phyloP scores from a whole-genome alignment of 1,140 invertebrate species.

The Drosophila nigromelanica region DNA sequence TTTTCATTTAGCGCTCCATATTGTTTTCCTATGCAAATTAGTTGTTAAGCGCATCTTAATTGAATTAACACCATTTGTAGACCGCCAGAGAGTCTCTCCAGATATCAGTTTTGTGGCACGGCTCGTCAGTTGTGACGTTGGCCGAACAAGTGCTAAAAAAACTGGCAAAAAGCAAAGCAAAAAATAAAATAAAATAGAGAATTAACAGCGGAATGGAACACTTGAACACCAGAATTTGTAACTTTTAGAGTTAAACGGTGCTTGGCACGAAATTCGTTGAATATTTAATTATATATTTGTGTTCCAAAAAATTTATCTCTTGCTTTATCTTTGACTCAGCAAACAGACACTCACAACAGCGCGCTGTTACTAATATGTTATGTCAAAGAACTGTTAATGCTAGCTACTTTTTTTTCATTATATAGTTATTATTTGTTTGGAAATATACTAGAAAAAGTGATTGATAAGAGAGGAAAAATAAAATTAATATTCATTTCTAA shows the following conservation, averaged over 20 bases:
- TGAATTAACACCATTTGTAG: conserved; percentile 68
- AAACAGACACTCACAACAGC: too few relatives aligned
- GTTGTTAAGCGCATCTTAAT: conserved; percentile 70
- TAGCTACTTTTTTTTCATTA: too few relatives aligned
- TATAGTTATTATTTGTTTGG: too few relatives aligned
- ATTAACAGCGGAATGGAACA: too few relatives aligned
- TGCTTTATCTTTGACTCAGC: too few relatives aligned
- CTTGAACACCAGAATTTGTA: not conserved
- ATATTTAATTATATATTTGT: not conserved
- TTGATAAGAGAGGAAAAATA: too few relatives aligned
- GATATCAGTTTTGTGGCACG: conserved; percentile 33
- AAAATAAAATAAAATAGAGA: conserved; percentile 3
- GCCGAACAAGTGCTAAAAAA: conserved; percentile 60
- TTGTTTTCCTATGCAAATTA: conserved; percentile 74
- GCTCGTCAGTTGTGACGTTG: conserved; percentile 31
- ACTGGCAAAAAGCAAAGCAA: conserved; percentile 26
- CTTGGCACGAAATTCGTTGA: not conserved
- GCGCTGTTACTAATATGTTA: too few relatives aligned
- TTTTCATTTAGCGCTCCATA: conserved; percentile 43
- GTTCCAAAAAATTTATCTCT: too few relatives aligned
- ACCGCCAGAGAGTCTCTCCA: conserved; percentile 24
- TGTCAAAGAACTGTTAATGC: too few relatives aligned
- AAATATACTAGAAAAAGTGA: not conserved
- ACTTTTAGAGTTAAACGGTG: not conserved
- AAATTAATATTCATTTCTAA: not conserved